These are phyloP conservation scores for Polyploca ridens DNA, from an alignment of 2,888 invertebrate genomes.

Conservation along the genomic window DNA sequence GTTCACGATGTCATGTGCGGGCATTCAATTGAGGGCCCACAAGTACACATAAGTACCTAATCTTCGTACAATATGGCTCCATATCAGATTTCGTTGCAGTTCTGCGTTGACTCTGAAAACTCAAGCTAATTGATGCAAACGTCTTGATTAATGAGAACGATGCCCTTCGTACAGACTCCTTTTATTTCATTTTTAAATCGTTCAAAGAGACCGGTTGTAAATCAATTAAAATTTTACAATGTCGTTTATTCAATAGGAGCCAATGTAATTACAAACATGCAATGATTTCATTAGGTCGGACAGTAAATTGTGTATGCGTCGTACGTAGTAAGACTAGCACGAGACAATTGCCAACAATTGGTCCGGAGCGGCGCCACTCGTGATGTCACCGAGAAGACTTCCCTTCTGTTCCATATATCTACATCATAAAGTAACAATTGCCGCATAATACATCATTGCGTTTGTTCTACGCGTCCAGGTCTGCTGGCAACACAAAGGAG, in stretches of 20 bases:
- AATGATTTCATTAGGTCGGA: conserved; percentile 68
- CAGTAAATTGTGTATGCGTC: conserved; percentile 53
- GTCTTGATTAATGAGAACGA: conserved; percentile 69
- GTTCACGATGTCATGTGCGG: conserved; percentile 47
- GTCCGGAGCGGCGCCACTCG: conserved; percentile 73
- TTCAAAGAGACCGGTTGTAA: conserved; percentile 41
- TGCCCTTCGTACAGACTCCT: conserved; percentile 61
- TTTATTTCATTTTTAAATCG: conserved; percentile 24
- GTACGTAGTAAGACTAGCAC: conserved; percentile 48
- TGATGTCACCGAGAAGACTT: conserved; percentile 69
- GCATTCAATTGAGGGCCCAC: conserved; percentile 56
- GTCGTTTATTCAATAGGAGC: conserved; percentile 54
- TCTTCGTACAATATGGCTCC: conserved; percentile 44
- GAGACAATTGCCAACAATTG: conserved; percentile 80
- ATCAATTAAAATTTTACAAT: conserved; percentile 49
- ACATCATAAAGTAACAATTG: conserved; percentile 4
- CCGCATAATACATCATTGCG: conserved; percentile 3
- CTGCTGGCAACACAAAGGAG: conserved; percentile 2
- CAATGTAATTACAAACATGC: conserved; percentile 67
- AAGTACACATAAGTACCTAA: conserved; percentile 30
- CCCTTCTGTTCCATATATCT: conserved; percentile 30
- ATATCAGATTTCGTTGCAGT: conserved; percentile 69
- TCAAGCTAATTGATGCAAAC: conserved; percentile 72
- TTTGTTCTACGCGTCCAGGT: neutral
- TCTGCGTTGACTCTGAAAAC: conserved; percentile 57